Conservation (phyloP, 2,888 invertebrate species). For the Caradrina kadenii region DNA sequence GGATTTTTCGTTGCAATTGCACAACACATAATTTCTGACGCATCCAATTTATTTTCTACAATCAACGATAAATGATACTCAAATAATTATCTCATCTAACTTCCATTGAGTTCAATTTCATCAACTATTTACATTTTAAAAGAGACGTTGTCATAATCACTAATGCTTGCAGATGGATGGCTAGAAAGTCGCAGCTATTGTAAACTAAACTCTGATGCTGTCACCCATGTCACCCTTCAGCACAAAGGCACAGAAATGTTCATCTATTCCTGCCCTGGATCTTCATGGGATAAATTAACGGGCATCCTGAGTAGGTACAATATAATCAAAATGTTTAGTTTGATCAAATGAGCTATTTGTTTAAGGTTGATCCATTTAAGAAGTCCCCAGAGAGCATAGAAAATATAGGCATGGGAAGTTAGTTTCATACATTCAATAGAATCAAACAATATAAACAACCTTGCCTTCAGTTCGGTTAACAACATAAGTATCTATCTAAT, state of each 20-base stretch:
- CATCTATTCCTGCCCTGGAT: not conserved
- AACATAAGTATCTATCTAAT: not conserved
- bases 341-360: too few relatives aligned
- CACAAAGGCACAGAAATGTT: not conserved
- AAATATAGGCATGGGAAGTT: not conserved
- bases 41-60: not conserved
- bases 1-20: not conserved
- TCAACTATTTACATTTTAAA: too few relatives aligned
- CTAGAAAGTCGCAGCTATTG: not conserved
- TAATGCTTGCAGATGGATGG: not conserved
- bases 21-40: not conserved
- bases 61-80: not conserved
- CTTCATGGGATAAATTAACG: not conserved
- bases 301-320: not conserved
- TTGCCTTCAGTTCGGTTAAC: not conserved
- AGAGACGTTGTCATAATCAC: not conserved
- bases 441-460: not conserved
- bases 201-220: not conserved
- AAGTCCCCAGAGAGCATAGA: not conserved
- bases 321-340: not conserved
- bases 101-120: not conserved
- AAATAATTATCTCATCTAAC: conserved; percentile 1
- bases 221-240: not conserved
- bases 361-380: too few relatives aligned
- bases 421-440: not conserved